Percentiles rank a stretch among this genome's conserved stretches.
These are phyloP conservation scores for Diarsia dahlii DNA, from an alignment of 2,888 invertebrate species.

Conservation along the genomic window DNA sequence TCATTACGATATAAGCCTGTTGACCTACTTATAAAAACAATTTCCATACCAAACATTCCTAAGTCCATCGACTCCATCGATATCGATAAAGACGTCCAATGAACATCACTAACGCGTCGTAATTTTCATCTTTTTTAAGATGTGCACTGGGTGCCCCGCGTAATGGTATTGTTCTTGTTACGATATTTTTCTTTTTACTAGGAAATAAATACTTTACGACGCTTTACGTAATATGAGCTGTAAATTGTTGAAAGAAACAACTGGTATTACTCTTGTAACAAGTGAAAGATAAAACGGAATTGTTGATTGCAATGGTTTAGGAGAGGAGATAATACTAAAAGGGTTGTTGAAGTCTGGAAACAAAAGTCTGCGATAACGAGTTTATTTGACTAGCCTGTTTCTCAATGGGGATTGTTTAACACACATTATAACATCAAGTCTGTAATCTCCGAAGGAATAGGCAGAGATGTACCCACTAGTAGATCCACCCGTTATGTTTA, in stretches of 20 bases:
- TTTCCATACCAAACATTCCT: not conserved
- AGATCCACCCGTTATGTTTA: too few species aligned
- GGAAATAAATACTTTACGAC: constrained; percentile 80
- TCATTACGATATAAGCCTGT: not conserved
- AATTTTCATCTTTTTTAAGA: constrained; percentile 72
- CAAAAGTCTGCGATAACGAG: too few species aligned
- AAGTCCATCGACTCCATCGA: not conserved
- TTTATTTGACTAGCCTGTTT: not conserved
- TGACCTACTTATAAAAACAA: not conserved
- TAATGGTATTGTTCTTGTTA: constrained; percentile 75
- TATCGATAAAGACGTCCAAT: constrained; percentile 34
- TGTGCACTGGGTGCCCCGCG: constrained; percentile 67
- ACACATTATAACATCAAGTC: too few species aligned
- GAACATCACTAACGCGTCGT: constrained; percentile 56
- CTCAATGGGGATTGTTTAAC: not conserved
- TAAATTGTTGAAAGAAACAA: constrained; percentile 58
- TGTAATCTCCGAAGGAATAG: too few species aligned
- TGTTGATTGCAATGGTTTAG: constrained; percentile 28
- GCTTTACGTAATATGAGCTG: constrained; percentile 65
- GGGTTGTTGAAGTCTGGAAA: not conserved
- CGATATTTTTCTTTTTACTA: constrained; percentile 75
- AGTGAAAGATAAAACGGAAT: constrained; percentile 46
- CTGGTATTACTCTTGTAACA: constrained; percentile 25
- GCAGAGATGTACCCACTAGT: too few species aligned
- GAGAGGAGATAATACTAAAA: constrained; percentile 1